Evolutionary conservation across 2,113 vertebrate genomes (phyloP).

Genomic region (Oenanthe oenanthe): DNA sequence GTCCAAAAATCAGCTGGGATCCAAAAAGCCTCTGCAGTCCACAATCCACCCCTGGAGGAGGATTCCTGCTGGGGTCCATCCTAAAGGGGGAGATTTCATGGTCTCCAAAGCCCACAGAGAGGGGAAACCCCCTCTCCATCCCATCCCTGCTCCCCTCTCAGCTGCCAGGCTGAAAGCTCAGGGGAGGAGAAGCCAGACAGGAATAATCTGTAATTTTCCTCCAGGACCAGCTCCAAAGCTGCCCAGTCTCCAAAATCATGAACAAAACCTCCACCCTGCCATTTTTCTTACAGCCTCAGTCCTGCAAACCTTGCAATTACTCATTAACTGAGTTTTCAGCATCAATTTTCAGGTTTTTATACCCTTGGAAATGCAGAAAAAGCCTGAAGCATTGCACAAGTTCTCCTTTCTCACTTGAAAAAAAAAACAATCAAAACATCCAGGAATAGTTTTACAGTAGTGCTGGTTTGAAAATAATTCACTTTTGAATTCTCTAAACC

Average conservation of each 20-base stretch:
- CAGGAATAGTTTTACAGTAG: fast-evolving
- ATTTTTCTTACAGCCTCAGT: background rate
- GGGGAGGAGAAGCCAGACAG: background rate
- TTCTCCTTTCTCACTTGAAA: background rate
- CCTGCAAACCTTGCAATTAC: background rate
- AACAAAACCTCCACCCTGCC: background rate
- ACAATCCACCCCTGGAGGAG: background rate
- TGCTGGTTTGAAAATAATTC: background rate
- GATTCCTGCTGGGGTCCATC: background rate
- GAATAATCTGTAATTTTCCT: background rate
- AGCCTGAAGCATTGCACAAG: background rate
- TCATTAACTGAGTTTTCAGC: background rate
- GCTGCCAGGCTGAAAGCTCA: background rate
- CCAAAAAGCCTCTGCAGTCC: background rate
- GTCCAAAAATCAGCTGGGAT: background rate
- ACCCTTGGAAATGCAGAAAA: background rate
- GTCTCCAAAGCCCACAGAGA: background rate
- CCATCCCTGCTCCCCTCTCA: background rate
- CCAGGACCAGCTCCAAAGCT: background rate
- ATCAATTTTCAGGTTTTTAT: background rate
- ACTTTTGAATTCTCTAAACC: background rate
- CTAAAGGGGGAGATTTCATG: background rate
- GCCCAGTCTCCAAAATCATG: background rate
- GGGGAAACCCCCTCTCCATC: background rate
- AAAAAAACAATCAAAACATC: background rate